Percentiles rank a stretch among this genome's conserved stretches.
Evolutionary conservation across 2,888 invertebrate species (phyloP).

Genomic region (Molorchus minor): DNA sequence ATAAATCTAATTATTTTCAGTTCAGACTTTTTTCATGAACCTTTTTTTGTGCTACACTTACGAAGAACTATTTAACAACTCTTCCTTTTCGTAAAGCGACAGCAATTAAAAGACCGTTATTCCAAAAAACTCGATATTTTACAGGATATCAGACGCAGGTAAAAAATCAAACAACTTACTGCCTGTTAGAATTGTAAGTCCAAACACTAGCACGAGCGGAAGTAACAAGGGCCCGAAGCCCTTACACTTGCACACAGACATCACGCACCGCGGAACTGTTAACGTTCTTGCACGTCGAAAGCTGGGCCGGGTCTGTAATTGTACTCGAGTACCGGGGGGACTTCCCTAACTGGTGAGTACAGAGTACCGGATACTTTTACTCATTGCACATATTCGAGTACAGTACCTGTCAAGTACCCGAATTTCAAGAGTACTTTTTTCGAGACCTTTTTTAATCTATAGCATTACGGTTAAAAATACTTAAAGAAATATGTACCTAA

Average conservation of each 20-base stretch:
- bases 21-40: not conserved
- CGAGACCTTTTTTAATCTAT: too few species aligned
- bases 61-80: not conserved
- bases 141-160: not conserved
- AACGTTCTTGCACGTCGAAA: slow-evolving; percentile 20
- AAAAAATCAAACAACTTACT: slow-evolving; percentile 9
- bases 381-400: too few species aligned
- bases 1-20: slow-evolving; percentile 6
- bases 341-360: too few species aligned
- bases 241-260: slow-evolving; percentile 17
- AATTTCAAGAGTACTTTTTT: too few species aligned
- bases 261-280: slow-evolving; percentile 34
- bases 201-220: slow-evolving; percentile 6
- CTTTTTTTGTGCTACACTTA: not conserved
- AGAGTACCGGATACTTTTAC: too few species aligned
- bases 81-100: not conserved
- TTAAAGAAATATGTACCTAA: too few species aligned
- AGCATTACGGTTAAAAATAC: too few species aligned
- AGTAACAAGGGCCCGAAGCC: slow-evolving; percentile 8
- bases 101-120: slow-evolving; percentile 17
- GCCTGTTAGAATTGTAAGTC: slow-evolving; percentile 6
- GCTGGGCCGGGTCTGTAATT: too few species aligned
- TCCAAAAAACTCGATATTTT: not conserved
- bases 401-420: too few species aligned
- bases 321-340: too few species aligned